These are phyloP conservation scores for Montifringilla adamsi DNA, from an alignment of 2,113 vertebrate genomes.

Conservation along the genomic window DNA sequence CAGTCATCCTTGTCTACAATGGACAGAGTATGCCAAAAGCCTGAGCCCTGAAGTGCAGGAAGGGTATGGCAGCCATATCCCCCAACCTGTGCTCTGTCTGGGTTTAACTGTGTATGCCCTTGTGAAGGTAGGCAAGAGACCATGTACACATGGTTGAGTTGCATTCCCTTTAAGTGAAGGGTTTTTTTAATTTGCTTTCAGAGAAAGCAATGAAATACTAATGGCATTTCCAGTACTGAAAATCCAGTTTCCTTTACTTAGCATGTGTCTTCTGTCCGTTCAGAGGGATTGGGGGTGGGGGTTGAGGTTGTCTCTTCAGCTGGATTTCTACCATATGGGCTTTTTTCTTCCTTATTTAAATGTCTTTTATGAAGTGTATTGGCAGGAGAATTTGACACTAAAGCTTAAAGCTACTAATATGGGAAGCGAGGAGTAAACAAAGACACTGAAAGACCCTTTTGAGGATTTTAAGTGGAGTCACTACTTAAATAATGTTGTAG, in stretches of 20 bases:
- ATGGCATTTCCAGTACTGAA: not conserved
- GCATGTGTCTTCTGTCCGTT: not conserved
- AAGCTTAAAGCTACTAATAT: not conserved
- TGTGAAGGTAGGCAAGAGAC: not conserved
- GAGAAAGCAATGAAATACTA: not conserved
- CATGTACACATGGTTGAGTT: not conserved
- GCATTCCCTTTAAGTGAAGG: not conserved
- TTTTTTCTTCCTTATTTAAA: not conserved
- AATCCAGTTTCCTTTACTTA: not conserved
- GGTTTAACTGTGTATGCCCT: not conserved
- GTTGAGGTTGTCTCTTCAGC: not conserved
- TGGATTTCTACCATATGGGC: not conserved
- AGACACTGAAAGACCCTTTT: not conserved
- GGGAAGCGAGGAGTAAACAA: not conserved
- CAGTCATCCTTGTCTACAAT: accelerated
- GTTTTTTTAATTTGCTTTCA: not conserved
- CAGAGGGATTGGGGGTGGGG: not conserved
- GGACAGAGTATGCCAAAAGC: not conserved
- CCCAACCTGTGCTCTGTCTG: not conserved
- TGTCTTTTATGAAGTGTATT: not conserved
- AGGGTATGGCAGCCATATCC: not conserved
- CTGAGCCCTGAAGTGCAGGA: not conserved
- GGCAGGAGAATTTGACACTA: not conserved
- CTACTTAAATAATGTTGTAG: not conserved
- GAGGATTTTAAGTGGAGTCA: not conserved